Percentiles rank a stretch among this genome's conserved stretches.
Evolutionary conservation across 1,140 invertebrate genomes (phyloP).

Genomic region (Zophobas atratus): DNA sequence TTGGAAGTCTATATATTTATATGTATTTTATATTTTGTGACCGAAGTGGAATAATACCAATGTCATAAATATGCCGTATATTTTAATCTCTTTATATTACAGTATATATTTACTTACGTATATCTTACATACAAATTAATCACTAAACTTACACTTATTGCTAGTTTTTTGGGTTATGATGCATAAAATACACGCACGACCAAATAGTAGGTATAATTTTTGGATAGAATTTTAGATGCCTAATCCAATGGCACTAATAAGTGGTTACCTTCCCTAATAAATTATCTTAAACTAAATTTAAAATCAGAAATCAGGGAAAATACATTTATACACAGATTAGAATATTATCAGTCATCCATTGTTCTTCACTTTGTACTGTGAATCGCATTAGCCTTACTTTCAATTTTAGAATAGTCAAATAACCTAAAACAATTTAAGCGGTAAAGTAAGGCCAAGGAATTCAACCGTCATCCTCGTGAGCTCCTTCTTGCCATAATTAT

Average conservation of each 20-base stretch:
- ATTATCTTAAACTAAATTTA: constrained; percentile 44
- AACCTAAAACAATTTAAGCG: constrained; percentile 12
- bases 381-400: constrained; percentile 56
- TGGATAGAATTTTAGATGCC: constrained; percentile 52
- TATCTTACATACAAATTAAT: constrained; percentile 35
- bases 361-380: constrained; percentile 41
- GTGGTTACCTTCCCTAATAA: constrained; percentile 50
- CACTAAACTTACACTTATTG: constrained; percentile 28
- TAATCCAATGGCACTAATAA: constrained; percentile 60
- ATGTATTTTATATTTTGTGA: not conserved
- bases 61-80: constrained; percentile 24
- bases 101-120: constrained; percentile 17
- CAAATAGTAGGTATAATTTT: constrained; percentile 22
- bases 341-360: constrained; percentile 31
- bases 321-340: constrained; percentile 39
- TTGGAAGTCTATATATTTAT: no score
- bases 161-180: constrained; percentile 40
- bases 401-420: constrained; percentile 6
- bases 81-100: constrained; percentile 34
- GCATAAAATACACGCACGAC: constrained; percentile 32
- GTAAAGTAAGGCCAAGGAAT: constrained; percentile 61
- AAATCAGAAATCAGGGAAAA: constrained; percentile 45
- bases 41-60: not conserved
- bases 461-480: constrained; percentile 49
- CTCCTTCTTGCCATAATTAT: constrained; percentile 28